phyloP scores from a whole-genome alignment of 2,888 invertebrate genomes.

The Diabrotica balteata region DNA sequence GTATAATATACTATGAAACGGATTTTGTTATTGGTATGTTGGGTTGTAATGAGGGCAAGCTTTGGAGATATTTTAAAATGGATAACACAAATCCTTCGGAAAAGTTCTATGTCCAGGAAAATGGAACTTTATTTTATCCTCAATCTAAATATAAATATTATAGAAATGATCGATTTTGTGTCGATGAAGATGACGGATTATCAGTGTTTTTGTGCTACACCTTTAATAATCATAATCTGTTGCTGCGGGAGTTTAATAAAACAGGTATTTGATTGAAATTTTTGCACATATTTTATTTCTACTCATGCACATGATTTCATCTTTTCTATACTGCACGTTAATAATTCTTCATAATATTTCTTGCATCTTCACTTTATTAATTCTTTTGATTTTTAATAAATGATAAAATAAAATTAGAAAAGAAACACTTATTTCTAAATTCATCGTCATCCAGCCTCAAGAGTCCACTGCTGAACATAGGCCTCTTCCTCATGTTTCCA shows the following conservation, averaged over 20 bases:
- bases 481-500: too few relatives aligned
- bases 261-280: background rate
- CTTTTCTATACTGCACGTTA: too few relatives aligned
- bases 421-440: too few relatives aligned
- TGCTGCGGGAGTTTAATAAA: background rate
- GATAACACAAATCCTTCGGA: conserved; percentile 34
- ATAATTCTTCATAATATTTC: too few relatives aligned
- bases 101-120: conserved; percentile 43
- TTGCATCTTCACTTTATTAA: too few relatives aligned
- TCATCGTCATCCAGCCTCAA: too few relatives aligned
- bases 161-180: conserved; percentile 39
- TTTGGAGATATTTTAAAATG: conserved; percentile 33
- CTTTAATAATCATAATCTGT: conserved; percentile 5
- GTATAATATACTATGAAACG: conserved; percentile 12
- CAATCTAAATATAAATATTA: conserved; percentile 30
- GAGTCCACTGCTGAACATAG: too few relatives aligned
- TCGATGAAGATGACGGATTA: conserved; percentile 40
- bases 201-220: conserved; percentile 40
- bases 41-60: conserved; percentile 21
- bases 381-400: too few relatives aligned
- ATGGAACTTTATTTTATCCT: conserved; percentile 43
- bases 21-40: conserved; percentile 31
- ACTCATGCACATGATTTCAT: too few relatives aligned
- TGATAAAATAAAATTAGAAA: too few relatives aligned
- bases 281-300: too few relatives aligned